These are phyloP conservation scores for Arenaria interpres DNA, from an alignment of 2,113 vertebrate genomes.

Conservation along the genomic window DNA sequence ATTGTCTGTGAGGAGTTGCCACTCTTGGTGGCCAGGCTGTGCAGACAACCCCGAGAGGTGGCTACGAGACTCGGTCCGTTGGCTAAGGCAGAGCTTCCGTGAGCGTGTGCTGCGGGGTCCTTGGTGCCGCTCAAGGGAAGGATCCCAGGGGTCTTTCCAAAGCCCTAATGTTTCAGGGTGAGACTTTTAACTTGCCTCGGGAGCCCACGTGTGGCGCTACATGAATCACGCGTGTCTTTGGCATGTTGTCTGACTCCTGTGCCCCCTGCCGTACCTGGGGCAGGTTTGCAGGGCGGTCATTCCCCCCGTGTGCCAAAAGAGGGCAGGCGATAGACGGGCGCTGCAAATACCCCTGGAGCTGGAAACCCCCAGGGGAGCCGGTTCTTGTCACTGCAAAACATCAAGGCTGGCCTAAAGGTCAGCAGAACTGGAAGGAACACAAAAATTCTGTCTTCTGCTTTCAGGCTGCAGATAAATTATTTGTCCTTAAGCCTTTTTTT, in stretches of 20 bases:
- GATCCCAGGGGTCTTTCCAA: background rate
- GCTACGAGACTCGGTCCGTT: rapidly evolving
- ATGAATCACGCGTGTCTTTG: rapidly evolving
- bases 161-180: background rate
- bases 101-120: background rate
- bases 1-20: background rate
- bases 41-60: background rate
- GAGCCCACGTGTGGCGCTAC: rapidly evolving
- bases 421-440: background rate
- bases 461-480: background rate
- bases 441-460: background rate
- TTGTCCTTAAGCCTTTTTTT: background rate
- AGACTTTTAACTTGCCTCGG: background rate
- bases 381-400: background rate
- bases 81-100: background rate
- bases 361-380: background rate
- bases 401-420: background rate
- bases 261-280: no score
- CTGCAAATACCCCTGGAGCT: background rate
- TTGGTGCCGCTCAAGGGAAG: background rate
- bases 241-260: rapidly evolving
- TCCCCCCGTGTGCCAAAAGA: background rate
- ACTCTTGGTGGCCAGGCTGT: rapidly evolving
- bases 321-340: background rate
- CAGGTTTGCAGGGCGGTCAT: background rate